Evolutionary conservation across 2,113 vertebrate genomes (phyloP), one percentile per base, ranked within the genome.

Genomic region (Chionomys nivalis): DNA sequence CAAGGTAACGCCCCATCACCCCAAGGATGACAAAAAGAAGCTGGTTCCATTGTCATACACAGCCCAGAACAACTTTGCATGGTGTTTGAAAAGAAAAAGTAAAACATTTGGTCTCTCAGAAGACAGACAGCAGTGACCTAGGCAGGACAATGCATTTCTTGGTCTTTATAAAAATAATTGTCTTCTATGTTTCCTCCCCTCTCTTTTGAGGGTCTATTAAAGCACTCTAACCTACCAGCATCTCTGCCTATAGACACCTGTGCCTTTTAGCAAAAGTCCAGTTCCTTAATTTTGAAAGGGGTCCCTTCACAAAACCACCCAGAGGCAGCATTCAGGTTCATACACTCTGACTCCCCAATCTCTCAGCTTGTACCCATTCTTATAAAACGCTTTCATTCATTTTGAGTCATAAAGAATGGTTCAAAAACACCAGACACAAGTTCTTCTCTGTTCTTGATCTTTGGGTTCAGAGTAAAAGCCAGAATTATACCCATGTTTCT

Each of bases 221-320:
- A 77, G 47, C 17, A 47, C 28, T 88, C 47, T 90, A 36, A 26
- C 19, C 14, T 44, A 61, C 12, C 44, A 89, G 5, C 0, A 26
- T 23, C 72, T 92, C 77, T 49, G 12, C 87, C 65, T 81, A 13
- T 70, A 93, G 49, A 61, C 4, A 42, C 68, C 1, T 76, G 47
- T 63, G 33, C n/a, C 77, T 76, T 87, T 93, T 87, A 94, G 17
- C 44, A 93, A 89, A 79, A 93, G 3, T 70, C 75, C 12, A 52
- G 21, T 52, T 55, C 16, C 36, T 91, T 89, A 7, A 61, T 42
- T 6, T 12, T 86, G 19, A 47, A 70, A 33, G n/a, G 47, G 49
- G 5, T 90, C 28, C 39, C 78, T 91, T 83, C 19, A 47, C 11
- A 55, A 39, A 16, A 90, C 7, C 36, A 12, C 65, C 58, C 70